Percentiles rank a stretch among this genome's conserved stretches.
phyloP scores from a whole-genome alignment of 1,140 invertebrate species.

The Drosophila melanica region DNA sequence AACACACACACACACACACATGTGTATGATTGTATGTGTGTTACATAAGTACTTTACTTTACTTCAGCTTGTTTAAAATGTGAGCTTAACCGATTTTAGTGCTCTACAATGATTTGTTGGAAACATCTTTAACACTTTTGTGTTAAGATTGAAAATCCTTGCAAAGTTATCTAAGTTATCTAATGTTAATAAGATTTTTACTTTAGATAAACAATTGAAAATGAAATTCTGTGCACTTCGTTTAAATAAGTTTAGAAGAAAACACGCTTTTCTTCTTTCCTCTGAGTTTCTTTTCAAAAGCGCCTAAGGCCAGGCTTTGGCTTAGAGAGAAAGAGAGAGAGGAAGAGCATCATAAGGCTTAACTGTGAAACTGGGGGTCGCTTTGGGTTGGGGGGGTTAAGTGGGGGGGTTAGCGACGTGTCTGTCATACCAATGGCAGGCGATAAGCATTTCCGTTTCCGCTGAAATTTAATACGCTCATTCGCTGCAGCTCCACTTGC shows the following conservation, averaged over 20 bases:
- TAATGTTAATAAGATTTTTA: too few relatives aligned
- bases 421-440: slow-evolving; percentile 18
- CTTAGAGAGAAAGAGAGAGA: slow-evolving; percentile 3
- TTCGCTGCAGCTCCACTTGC: neutral
- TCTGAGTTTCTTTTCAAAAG: neutral
- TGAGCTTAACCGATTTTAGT: too few relatives aligned
- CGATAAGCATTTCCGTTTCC: slow-evolving; percentile 44
- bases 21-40: too few relatives aligned
- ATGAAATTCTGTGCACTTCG: neutral
- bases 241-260: too few relatives aligned
- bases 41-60: too few relatives aligned
- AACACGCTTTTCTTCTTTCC: too few relatives aligned
- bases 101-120: too few relatives aligned
- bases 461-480: slow-evolving; percentile 40
- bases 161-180: too few relatives aligned
- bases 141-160: too few relatives aligned
- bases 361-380: neutral
- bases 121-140: too few relatives aligned
- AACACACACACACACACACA: slow-evolving; percentile 7
- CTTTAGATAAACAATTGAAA: too few relatives aligned
- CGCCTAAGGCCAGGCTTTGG: slow-evolving; percentile 19
- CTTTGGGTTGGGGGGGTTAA: neutral
- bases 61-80: too few relatives aligned
- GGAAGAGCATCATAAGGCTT: neutral
- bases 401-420: slow-evolving; percentile 10